These are phyloP conservation scores for Ephestia elutella DNA, from an alignment of 1,140 invertebrate genomes.

Conservation along the genomic window DNA sequence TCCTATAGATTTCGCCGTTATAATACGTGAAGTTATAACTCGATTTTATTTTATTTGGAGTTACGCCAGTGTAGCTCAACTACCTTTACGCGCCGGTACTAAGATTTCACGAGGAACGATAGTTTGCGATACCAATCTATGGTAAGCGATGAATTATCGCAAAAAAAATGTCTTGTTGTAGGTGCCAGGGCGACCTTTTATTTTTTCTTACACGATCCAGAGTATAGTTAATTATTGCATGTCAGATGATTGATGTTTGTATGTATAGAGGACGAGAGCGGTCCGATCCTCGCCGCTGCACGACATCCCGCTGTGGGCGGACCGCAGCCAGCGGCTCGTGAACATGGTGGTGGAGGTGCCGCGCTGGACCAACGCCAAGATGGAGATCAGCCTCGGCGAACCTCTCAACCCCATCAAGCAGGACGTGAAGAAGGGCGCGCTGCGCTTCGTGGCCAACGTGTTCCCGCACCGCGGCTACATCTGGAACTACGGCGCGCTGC, in stretches of 20 bases:
- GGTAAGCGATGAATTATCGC: no score
- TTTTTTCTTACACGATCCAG: no score
- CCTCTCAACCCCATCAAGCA: conserved; percentile 98
- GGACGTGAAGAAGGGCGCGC: conserved; percentile 97
- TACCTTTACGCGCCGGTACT: no score
- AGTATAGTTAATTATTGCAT: no score
- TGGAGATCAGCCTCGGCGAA: conserved; percentile 95
- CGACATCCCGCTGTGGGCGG: conserved; percentile 95
- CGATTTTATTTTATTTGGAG: not conserved
- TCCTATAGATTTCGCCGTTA: no score
- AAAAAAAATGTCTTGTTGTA: no score
- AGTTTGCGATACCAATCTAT: no score
- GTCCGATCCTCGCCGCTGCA: conserved; percentile 96
- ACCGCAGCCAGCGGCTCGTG: conserved; percentile 84
- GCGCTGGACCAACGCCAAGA: conserved; percentile 99
- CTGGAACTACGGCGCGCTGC: conserved; percentile 99
- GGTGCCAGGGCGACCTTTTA: no score
- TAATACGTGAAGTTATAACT: no score
- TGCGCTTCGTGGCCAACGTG: conserved; percentile 96
- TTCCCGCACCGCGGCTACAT: conserved; percentile 99
- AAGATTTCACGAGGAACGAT: no score
- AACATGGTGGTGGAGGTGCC: conserved; percentile 99
- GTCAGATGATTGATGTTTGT: no score
- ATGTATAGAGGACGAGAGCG: conserved; percentile 83
- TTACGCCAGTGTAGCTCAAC: no score